Percentiles rank a stretch among this genome's conserved stretches.
Evolutionary conservation across 30 jellyfish, hydroid and myxozoan genomes (phyloP).

Genomic region (Mastigias papua): DNA sequence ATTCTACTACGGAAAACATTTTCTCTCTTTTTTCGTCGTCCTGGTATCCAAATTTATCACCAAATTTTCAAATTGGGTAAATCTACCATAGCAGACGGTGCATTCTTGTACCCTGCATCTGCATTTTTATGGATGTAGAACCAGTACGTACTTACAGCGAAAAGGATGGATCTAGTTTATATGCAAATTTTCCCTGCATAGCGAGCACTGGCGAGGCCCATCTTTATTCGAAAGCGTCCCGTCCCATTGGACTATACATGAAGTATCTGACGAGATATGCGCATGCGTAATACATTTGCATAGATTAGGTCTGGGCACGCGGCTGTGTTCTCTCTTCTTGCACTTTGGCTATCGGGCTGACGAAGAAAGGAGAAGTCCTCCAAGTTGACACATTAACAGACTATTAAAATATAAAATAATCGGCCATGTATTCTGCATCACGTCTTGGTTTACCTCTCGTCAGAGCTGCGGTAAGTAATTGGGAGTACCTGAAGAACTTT

Average conservation of each 20-base stretch:
- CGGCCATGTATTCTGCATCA: constrained; percentile 74
- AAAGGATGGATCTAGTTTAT: too few species aligned
- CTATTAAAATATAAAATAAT: background rate
- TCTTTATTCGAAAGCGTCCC: constrained; percentile 32
- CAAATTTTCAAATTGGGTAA: too few species aligned
- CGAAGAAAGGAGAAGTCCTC: constrained; percentile 23
- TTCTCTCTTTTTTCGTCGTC: too few species aligned
- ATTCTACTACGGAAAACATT: too few species aligned
- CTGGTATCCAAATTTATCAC: too few species aligned
- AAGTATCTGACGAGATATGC: constrained; percentile 11
- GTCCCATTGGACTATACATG: constrained; percentile 39
- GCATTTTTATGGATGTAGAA: too few species aligned
- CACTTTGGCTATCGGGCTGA: constrained; percentile 51
- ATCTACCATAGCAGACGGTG: too few species aligned
- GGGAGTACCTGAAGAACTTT: background rate
- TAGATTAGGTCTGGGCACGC: constrained; percentile 70
- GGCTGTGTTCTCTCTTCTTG: constrained; percentile 66
- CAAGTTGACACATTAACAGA: constrained; percentile 14
- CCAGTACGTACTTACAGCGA: too few species aligned
- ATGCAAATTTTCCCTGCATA: too few species aligned
- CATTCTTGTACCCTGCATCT: too few species aligned
- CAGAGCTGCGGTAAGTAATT: constrained; percentile 73
- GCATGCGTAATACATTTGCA: constrained; percentile 51
- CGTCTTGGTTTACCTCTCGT: constrained; percentile 73
- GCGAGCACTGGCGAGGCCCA: too few species aligned